These are phyloP conservation scores for Eubucco bourcierii DNA, from an alignment of 2,113 vertebrate species.

Conservation along the genomic window DNA sequence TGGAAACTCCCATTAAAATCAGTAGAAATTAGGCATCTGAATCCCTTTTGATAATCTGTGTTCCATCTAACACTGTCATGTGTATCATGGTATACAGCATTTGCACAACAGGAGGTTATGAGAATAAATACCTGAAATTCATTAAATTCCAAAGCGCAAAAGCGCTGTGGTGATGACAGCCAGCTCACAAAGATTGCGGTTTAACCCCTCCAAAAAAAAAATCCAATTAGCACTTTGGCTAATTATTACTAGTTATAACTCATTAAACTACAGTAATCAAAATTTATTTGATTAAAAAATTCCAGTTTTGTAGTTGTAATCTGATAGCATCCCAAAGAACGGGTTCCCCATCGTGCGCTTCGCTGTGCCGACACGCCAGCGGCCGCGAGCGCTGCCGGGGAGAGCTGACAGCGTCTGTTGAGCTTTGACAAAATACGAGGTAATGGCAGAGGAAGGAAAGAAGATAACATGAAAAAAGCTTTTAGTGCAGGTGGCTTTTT, in stretches of 20 bases:
- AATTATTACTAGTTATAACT: constrained; percentile 62
- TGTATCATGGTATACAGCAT: background rate
- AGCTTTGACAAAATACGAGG: background rate
- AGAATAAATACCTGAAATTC: constrained; percentile 29
- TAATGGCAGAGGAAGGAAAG: background rate
- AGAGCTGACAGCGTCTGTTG: rapidly evolving
- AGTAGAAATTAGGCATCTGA: background rate
- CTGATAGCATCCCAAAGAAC: background rate
- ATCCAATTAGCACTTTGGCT: constrained; percentile 54
- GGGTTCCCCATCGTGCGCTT: background rate
- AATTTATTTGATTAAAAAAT: constrained; percentile 3
- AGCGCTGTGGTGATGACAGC: background rate
- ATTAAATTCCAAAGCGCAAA: background rate
- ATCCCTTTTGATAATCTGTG: background rate
- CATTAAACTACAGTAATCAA: constrained; percentile 66
- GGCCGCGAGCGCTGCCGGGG: background rate
- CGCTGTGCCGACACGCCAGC: rapidly evolving
- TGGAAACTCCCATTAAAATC: background rate
- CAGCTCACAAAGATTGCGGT: background rate
- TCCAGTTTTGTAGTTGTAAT: background rate
- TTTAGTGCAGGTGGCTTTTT: background rate
- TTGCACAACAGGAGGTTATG: constrained; percentile 13
- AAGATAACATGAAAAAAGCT: background rate
- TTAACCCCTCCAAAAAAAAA: constrained; percentile 47
- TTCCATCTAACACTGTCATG: background rate